A percentile compares a stretch with the other conserved stretches of the same genome.
Evolutionary conservation across 2,888 invertebrate species (phyloP).

Genomic region (Bombylius discolor): DNA sequence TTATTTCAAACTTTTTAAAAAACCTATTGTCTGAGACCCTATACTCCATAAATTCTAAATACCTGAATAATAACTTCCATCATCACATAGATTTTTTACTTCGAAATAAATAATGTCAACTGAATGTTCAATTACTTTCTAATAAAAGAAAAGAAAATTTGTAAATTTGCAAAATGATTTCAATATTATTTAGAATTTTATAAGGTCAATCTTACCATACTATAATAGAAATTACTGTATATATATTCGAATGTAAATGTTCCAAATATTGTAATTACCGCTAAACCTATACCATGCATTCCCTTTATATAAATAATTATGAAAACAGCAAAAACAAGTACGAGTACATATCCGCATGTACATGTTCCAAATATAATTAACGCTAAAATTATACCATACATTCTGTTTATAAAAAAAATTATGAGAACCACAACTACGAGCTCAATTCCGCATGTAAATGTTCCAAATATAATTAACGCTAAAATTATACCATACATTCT

Average conservation of each 20-base stretch:
- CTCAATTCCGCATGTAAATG: constrained; percentile 22
- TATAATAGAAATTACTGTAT: constrained; percentile 27
- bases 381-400: too few species aligned
- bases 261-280: constrained; percentile 1
- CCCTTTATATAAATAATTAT: constrained; percentile 19
- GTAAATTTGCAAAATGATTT: not conserved
- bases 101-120: constrained; percentile 10
- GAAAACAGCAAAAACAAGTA: constrained; percentile 12
- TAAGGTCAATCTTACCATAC: constrained; percentile 20
- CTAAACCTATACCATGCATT: too few species aligned
- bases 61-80: not conserved
- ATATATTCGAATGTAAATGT: constrained; percentile 22
- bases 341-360: too few species aligned
- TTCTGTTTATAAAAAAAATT: too few species aligned
- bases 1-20: too few species aligned
- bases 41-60: constrained; percentile 2
- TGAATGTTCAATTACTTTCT: constrained; percentile 25
- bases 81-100: not conserved
- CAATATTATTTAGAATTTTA: not conserved
- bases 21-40: too few species aligned
- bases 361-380: too few species aligned
- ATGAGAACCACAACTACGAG: too few species aligned
- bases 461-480: constrained; percentile 1
- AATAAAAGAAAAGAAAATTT: not conserved
- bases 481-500: constrained; percentile 1